Percentiles rank a stretch among this genome's conserved stretches.
These are phyloP conservation scores for Trichonephila clavata DNA, from an alignment of 1,140 invertebrate species.

Conservation along the genomic window DNA sequence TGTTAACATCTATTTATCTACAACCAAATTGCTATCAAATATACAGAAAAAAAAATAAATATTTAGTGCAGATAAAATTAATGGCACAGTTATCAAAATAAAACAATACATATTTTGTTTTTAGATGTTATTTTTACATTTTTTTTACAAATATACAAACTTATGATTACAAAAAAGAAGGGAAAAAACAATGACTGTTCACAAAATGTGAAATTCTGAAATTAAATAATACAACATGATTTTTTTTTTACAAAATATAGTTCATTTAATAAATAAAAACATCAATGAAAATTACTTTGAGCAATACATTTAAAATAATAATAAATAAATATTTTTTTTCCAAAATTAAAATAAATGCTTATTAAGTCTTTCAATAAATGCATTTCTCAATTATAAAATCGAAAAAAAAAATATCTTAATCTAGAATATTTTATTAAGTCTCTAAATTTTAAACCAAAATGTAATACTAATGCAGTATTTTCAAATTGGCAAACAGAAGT, in stretches of 20 bases:
- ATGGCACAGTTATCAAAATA: neutral
- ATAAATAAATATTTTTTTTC: neutral
- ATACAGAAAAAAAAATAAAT: constrained; percentile 1
- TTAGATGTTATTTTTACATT: neutral
- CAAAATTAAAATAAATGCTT: neutral
- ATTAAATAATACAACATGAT: neutral
- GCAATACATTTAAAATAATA: neutral
- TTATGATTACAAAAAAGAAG: neutral
- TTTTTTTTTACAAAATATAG: neutral
- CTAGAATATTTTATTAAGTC: no score
- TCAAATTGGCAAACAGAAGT: no score
- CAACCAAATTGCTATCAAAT: constrained; percentile 1
- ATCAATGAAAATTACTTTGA: constrained; percentile 1
- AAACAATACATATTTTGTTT: neutral
- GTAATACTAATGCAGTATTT: no score
- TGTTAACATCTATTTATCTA: neutral
- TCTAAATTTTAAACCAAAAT: no score
- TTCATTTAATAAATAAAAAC: constrained; percentile 28
- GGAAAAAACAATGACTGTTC: neutral
- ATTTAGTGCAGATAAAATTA: neutral
- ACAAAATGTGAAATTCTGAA: constrained; percentile 10
- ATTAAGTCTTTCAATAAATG: neutral
- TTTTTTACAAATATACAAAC: constrained; percentile 35
- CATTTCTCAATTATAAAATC: neutral
- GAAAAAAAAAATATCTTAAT: no score